Base-by-base conservation (phyloP, 2,113 vertebrate genomes). In the Alethe castanea region DNA sequence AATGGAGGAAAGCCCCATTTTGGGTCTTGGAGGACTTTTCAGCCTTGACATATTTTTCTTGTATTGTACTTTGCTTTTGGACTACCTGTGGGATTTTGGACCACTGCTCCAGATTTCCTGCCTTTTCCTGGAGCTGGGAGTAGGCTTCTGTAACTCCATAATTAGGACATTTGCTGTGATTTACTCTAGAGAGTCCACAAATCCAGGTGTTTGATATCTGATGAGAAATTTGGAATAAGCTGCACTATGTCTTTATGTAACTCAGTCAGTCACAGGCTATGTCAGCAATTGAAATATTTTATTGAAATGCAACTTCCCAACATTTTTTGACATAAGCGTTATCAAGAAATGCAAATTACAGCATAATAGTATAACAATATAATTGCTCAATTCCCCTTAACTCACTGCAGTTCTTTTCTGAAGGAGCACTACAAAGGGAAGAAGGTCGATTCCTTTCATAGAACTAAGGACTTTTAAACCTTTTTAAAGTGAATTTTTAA, bases 251-350 rank as follows among this genome's bases (percentile, higher is more conserved):
- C 48, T 79, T 84, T 17, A 19, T 56, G 35, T 3, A 40, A 11
- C 22, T 31, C 59, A 69, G 53, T 1, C 36, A 77, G 38, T 8
- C 40, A 31, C 59, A 61, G 71, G 40, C 52, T 71, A 17, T 5
- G 47, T 52, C 60, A 88, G 35, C 54, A 42, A 60, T 40, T 74
- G 42, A 69, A 93, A 61, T 81, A 56, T 80, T 90, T 77, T 50
- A 90, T 44, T 94, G 90, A 96, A 97, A 95, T 70, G 81, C 44
- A 77, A 50, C 83, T 96, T 95, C 67, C 69, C 85, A 85, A 80
- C 38, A 35, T 62, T 94, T 94, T 94, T 96, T 90, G 67, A 81
- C 38, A 42, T 42, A 52, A 56, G 52, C 28, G 59, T 90, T 95
- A 90, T 65, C 45, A 90, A 93, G 94, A 96, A 90, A 79, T 59